Base-by-base conservation (phyloP, 1,140 invertebrate species). In the Schlechtendalia chinensis region DNA sequence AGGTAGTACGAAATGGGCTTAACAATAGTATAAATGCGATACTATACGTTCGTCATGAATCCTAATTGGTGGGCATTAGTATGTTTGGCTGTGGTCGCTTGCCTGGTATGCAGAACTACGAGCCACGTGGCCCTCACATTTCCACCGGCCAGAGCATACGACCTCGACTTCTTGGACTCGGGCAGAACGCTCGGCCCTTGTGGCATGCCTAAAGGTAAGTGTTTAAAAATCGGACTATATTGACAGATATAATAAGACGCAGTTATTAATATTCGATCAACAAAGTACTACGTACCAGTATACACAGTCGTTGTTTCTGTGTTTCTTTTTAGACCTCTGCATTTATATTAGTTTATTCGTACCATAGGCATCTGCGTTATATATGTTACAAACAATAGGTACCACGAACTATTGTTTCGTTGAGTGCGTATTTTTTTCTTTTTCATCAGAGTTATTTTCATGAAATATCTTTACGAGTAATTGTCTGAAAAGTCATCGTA, bases 141-240 rank as follows among this genome's bases (percentile, higher is more conserved):
- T 86, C 94, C 94, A 59, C 92, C 91, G 6, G 93, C 94, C 0
- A 89, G 94, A 82, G 91, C 92, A 83, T 96, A 93, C 84, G 94
- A 95, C 85, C 87, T 98, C 84, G 96, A 98, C 87, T 98, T 97
- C 87, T 87, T 98, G 86, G 96, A 98, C 86, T 97, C 93, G 85
- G 90, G 91, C 74, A 90, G 95, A 83, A 97, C 96, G 22, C 92
- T 92, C 83, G 91, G 91, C 80, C 96, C 96, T 47, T 98, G 96
- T 86, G 96, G 96, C 82, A 96, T 98, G 93, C 96, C 96, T 10
- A 95, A 93, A 93, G 96, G 95, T 96, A 87, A 90, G 87, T 85
- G 53, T 75, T 24, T 45, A 59, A 59, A 59, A 5, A 24, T 22
- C 10, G 10, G 12, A 27, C 12, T 24, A 24, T 69, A 27, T 69